Conservation (phyloP, 2,888 invertebrate species). For the Acronicta leporina region DNA sequence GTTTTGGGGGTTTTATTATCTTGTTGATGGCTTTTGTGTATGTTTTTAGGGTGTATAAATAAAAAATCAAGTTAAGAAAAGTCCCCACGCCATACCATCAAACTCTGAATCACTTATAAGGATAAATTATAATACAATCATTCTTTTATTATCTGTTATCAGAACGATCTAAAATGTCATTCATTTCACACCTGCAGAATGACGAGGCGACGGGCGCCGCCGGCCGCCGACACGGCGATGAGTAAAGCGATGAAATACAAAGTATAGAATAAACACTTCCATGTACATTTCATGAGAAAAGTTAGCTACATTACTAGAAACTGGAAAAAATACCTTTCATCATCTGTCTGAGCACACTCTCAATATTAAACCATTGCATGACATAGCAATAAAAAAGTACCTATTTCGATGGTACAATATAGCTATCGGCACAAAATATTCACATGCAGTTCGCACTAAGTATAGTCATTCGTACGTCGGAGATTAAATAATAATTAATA, state of each 20-base stretch:
- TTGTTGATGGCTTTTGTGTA: neutral
- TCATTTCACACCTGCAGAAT: constrained; percentile 37
- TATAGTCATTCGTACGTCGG: too few species aligned
- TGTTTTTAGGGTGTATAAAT: neutral
- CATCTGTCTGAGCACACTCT: constrained; percentile 1
- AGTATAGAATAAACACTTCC: too few species aligned
- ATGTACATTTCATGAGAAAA: too few species aligned
- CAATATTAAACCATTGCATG: too few species aligned
- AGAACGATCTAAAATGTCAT: constrained; percentile 40
- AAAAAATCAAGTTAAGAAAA: constrained; percentile 11
- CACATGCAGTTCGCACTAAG: too few species aligned
- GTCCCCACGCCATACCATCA: constrained; percentile 26
- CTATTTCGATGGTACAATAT: too few species aligned
- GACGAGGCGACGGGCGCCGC: constrained; percentile 25
- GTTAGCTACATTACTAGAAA: constrained; percentile 8
- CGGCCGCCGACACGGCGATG: constrained; percentile 5
- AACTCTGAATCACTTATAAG: constrained; percentile 29
- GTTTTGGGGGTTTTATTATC: neutral
- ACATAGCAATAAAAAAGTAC: too few species aligned
- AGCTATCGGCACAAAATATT: too few species aligned
- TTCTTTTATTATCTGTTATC: constrained; percentile 31
- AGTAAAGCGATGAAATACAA: constrained; percentile 17
- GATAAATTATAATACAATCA: constrained; percentile 35
- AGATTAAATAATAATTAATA: too few species aligned
- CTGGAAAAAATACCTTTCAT: constrained; percentile 25